Conservation (phyloP, 1,140 invertebrate genomes). For the Bombus sibiricus region DNA sequence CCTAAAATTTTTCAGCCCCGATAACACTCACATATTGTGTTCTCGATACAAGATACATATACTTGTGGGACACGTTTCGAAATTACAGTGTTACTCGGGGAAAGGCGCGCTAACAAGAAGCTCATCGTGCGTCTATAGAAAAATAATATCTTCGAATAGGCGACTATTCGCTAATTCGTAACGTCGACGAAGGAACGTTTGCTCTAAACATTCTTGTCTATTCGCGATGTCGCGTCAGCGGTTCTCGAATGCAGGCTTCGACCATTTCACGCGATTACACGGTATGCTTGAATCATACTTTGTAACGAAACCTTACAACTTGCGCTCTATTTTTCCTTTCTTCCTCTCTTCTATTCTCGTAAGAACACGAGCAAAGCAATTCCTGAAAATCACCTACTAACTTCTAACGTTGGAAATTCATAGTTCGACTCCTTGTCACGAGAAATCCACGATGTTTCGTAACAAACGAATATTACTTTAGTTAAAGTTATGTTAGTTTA, state of each 20-base stretch:
- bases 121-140: background rate
- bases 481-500: too few relatives aligned
- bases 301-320: background rate
- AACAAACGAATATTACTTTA: too few relatives aligned
- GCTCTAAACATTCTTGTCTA: slow-evolving; percentile 8
- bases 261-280: slow-evolving; percentile 16
- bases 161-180: background rate
- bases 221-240: background rate
- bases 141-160: slow-evolving; percentile 12
- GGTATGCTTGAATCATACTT: background rate
- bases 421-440: too few relatives aligned
- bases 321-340: background rate
- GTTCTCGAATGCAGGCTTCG: background rate
- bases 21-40: background rate
- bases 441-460: too few relatives aligned
- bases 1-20: slow-evolving; percentile 5
- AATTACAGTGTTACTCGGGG: background rate
- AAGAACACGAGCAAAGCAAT: background rate
- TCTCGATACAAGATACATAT: background rate
- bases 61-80: background rate
- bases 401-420: too few relatives aligned
- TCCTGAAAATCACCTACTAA: too few relatives aligned
- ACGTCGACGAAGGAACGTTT: slow-evolving; percentile 4
- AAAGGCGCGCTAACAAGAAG: background rate
- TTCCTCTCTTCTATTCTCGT: background rate